Conservation (phyloP, 1,140 invertebrate genomes). For the Danaus plexippus region DNA sequence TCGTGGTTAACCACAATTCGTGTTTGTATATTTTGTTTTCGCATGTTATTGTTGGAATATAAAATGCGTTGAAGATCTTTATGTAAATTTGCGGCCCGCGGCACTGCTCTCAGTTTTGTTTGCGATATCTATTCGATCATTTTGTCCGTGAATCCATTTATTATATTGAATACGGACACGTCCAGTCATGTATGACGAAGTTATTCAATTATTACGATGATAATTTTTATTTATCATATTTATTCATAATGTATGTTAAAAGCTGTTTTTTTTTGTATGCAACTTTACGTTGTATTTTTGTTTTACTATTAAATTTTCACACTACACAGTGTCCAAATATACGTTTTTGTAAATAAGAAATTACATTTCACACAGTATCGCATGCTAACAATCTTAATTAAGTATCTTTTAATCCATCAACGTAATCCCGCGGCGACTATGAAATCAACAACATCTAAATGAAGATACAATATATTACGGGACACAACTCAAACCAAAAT, state of each 20-base stretch:
- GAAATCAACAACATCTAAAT: conserved; percentile 46
- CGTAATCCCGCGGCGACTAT: conserved; percentile 20
- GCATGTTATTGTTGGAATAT: conserved; percentile 15
- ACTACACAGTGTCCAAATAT: too few relatives aligned
- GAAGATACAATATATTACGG: conserved; percentile 58
- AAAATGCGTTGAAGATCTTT: conserved; percentile 16
- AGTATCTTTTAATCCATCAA: conserved; percentile 1
- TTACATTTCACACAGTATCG: too few relatives aligned
- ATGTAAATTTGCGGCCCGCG: conserved; percentile 22
- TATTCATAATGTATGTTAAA: too few relatives aligned
- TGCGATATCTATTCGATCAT: conserved; percentile 17
- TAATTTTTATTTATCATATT: too few relatives aligned
- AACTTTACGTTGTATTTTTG: too few relatives aligned
- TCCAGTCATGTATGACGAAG: too few relatives aligned
- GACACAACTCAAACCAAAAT: conserved; percentile 11
- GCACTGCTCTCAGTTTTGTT: conserved; percentile 12
- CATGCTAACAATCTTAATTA: too few relatives aligned
- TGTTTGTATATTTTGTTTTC: conserved; percentile 12
- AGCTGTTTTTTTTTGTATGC: too few relatives aligned
- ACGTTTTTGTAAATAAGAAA: too few relatives aligned
- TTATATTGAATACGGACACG: too few relatives aligned
- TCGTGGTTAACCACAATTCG: conserved; percentile 5
- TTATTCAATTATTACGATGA: too few relatives aligned
- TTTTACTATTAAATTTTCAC: too few relatives aligned
- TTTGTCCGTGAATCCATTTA: conserved; percentile 11